Conservation (phyloP, 2,113 vertebrate species). For the Chitala chitala region DNA sequence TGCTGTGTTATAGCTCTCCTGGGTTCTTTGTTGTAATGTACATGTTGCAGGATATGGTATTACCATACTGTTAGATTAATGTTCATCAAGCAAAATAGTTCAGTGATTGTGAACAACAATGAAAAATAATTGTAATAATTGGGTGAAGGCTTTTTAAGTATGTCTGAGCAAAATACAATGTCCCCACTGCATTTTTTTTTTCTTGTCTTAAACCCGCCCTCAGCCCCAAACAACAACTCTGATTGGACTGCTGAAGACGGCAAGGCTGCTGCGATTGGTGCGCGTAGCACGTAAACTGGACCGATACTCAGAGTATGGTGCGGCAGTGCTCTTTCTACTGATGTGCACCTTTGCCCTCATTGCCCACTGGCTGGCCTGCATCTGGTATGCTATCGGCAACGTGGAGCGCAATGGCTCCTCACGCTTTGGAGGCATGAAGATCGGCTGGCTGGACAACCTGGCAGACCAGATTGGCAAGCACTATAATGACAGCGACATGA, state of each 20-base stretch:
- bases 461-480: conserved; percentile 89
- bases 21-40: background rate
- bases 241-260: conserved; percentile 90
- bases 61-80: no score
- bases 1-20: no score
- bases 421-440: conserved; percentile 69
- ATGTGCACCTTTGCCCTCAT: conserved; percentile 94
- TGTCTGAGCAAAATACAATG: background rate
- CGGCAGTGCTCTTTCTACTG: conserved; percentile 84
- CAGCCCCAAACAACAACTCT: conserved; percentile 72
- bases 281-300: conserved; percentile 88
- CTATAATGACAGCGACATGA: conserved; percentile 77
- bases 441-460: conserved; percentile 94
- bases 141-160: no score
- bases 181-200: background rate
- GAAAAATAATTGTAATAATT: no score
- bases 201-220: background rate
- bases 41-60: background rate
- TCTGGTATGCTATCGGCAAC: conserved; percentile 94
- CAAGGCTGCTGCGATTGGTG: conserved; percentile 80
- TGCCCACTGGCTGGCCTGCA: conserved; percentile 90
- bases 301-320: conserved; percentile 88
- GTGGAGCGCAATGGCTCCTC: conserved; percentile 81
- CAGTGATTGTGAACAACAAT: no score
- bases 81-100: no score